Conservation (phyloP, 2,888 invertebrate species). For the Barypeithes pellucidus region DNA sequence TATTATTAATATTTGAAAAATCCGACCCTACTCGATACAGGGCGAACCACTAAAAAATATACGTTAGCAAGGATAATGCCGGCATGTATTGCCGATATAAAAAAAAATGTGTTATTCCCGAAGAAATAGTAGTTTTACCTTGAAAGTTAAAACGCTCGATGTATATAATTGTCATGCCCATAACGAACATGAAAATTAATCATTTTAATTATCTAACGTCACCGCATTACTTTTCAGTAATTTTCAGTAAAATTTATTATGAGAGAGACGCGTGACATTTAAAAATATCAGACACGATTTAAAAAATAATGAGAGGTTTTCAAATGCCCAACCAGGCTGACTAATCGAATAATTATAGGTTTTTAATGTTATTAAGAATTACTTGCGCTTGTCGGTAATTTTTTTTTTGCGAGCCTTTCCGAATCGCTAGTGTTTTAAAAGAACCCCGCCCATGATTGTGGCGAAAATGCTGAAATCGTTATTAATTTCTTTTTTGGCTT, state of each 20-base stretch:
- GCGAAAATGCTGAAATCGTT: neutral
- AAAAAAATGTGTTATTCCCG: too few species aligned
- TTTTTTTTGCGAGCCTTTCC: slow-evolving; percentile 2
- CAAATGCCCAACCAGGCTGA: slow-evolving; percentile 10
- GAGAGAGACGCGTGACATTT: slow-evolving; percentile 12
- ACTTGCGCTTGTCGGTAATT: neutral
- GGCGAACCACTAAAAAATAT: too few species aligned
- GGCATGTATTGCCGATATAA: too few species aligned
- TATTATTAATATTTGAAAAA: too few species aligned
- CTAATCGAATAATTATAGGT: slow-evolving; percentile 18
- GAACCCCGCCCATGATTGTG: neutral
- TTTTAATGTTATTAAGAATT: slow-evolving; percentile 18
- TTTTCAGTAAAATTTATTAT: neutral
- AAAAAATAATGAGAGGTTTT: slow-evolving; percentile 6
- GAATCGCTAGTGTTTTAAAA: slow-evolving; percentile 4
- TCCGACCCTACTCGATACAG: too few species aligned
- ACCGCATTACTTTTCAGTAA: neutral
- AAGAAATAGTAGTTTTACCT: neutral
- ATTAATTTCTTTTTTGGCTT: neutral
- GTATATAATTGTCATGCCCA: neutral
- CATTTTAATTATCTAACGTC: neutral
- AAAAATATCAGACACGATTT: neutral
- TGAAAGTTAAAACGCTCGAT: neutral
- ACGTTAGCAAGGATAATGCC: too few species aligned
- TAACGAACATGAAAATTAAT: neutral